Conservation (phyloP, 2,888 invertebrate genomes). For the Nomada flava region DNA sequence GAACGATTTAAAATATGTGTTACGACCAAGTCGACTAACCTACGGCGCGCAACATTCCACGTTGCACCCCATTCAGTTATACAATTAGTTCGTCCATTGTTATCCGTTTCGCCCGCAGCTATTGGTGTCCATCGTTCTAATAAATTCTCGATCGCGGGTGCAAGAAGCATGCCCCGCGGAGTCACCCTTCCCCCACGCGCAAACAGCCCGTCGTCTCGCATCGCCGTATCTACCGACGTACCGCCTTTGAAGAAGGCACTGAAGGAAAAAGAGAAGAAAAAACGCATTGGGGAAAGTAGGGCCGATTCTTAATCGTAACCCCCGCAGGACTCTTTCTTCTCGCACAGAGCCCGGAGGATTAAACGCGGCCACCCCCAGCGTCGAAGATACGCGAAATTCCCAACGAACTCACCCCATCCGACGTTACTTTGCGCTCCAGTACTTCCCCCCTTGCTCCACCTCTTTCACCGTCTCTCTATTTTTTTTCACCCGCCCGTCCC, state of each 20-base stretch:
- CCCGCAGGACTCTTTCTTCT: slow-evolving; percentile 64
- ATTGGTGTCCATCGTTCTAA: no score
- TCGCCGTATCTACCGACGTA: slow-evolving; percentile 19
- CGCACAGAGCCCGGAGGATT: slow-evolving; percentile 68
- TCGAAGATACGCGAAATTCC: slow-evolving; percentile 74
- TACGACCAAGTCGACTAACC: no score
- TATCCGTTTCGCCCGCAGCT: background rate
- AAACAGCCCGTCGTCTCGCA: background rate
- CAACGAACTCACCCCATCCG: slow-evolving; percentile 55
- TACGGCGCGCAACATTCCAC: no score
- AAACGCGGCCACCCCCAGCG: slow-evolving; percentile 68
- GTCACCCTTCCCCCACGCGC: background rate
- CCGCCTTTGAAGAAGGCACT: slow-evolving; percentile 41
- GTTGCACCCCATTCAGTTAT: no score
- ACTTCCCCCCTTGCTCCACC: slow-evolving; percentile 17
- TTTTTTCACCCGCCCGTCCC: slow-evolving; percentile 47
- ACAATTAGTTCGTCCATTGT: background rate
- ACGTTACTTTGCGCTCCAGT: slow-evolving; percentile 61
- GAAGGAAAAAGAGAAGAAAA: slow-evolving; percentile 21
- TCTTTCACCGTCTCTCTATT: slow-evolving; percentile 53
- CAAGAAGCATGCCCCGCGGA: background rate
- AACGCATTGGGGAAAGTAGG: slow-evolving; percentile 52
- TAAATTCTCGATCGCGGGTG: background rate
- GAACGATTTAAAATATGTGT: no score
- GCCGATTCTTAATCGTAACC: slow-evolving; percentile 65